Evolutionary conservation across 53 echinoderm and acorn worm species (phyloP).

Genomic region (Stichopus horrens): DNA sequence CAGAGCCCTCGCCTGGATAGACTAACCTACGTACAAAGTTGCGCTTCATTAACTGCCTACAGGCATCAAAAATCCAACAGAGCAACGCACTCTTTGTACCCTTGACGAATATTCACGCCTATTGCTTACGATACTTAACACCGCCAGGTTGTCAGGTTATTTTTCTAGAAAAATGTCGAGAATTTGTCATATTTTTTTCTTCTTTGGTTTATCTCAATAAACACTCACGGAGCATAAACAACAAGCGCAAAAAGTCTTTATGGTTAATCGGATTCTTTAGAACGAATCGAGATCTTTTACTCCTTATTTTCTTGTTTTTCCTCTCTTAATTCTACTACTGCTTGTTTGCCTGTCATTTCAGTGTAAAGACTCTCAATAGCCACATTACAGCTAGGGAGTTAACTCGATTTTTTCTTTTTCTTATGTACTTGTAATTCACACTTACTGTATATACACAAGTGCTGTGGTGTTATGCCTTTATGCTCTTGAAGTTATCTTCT

Average conservation of each 20-base stretch:
- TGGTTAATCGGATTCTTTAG: constrained; percentile 17
- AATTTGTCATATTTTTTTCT: constrained; percentile 36
- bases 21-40: constrained; percentile 23
- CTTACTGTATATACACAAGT: too few species aligned
- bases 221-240: constrained; percentile 38
- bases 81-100: constrained; percentile 7
- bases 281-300: neutral
- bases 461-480: too few species aligned
- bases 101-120: constrained; percentile 34
- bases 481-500: too few species aligned
- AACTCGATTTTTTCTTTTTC: too few species aligned
- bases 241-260: constrained; percentile 38
- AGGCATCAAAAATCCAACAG: neutral
- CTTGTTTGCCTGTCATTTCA: too few species aligned
- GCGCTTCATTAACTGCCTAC: constrained; percentile 25
- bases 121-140: constrained; percentile 45
- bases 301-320: too few species aligned
- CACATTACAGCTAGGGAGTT: too few species aligned
- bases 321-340: too few species aligned
- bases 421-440: too few species aligned
- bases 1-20: constrained; percentile 3
- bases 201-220: constrained; percentile 24
- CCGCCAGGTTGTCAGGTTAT: constrained; percentile 35
- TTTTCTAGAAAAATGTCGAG: constrained; percentile 35
- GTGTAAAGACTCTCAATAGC: too few species aligned